Conservation (phyloP, 1,140 invertebrate genomes). For the Centruroides vittatus region DNA sequence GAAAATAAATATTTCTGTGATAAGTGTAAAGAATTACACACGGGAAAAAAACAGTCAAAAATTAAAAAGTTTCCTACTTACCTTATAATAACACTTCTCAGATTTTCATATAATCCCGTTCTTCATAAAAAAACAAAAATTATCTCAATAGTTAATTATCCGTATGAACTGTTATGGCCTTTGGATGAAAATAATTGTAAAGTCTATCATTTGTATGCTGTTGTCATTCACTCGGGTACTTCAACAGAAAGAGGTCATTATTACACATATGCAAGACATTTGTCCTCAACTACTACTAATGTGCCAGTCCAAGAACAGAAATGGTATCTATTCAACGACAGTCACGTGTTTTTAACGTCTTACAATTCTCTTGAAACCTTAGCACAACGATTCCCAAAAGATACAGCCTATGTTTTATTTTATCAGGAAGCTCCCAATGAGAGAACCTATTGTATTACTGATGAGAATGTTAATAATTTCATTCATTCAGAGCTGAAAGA, state of each 20-base stretch:
- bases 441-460: slow-evolving; percentile 24
- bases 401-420: slow-evolving; percentile 70
- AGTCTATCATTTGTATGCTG: slow-evolving; percentile 54
- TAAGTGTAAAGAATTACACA: slow-evolving; percentile 52
- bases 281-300: no score
- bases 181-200: slow-evolving; percentile 18
- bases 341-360: slow-evolving; percentile 43
- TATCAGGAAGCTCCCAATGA: slow-evolving; percentile 36
- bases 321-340: slow-evolving; percentile 74
- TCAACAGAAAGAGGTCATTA: slow-evolving; percentile 74
- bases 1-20: slow-evolving; percentile 70
- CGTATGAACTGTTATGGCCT: slow-evolving; percentile 25
- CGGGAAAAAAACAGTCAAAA: slow-evolving; percentile 55
- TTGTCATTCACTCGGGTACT: slow-evolving; percentile 65
- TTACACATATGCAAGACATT: slow-evolving; percentile 53
- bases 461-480: slow-evolving; percentile 18
- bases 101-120: slow-evolving; percentile 40
- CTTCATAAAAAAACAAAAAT: slow-evolving; percentile 58
- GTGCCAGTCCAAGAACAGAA: slow-evolving; percentile 29
- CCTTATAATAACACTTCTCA: slow-evolving; percentile 61
- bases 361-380: slow-evolving; percentile 46
- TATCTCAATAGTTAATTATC: slow-evolving; percentile 28
- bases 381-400: slow-evolving; percentile 39
- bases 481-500: slow-evolving; percentile 27
- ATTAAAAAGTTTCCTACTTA: slow-evolving; percentile 55